Evolutionary conservation across 2,888 invertebrate genomes (phyloP), one percentile per base, ranked within the genome.

Genomic region (Caenorhabditis sp.): DNA sequence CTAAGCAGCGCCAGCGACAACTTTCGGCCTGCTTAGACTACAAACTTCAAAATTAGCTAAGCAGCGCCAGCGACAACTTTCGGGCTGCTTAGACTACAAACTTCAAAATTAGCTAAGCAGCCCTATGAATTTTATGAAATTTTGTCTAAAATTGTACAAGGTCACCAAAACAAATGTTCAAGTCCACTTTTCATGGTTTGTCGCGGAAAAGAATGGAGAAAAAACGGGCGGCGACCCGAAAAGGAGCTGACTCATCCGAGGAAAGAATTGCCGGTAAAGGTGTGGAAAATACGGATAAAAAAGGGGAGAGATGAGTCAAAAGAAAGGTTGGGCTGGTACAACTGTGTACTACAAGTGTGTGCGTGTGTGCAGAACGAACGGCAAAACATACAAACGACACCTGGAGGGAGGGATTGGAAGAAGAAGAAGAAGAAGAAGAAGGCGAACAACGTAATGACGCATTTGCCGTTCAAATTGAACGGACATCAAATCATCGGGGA

Each of bases 1-100:
- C n/a, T 39, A 39, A 39, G 39, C 39, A 39, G 39, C 15, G 3
- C 30, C 30, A 30, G n/a, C 30, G 30, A 30, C n/a, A n/a, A n/a
- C n/a, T n/a, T 43, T 43, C 17, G 15, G 17, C 5, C 43, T 43
- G 43, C 22, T 22, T 20, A 45, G 24, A 45, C 52, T 52, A 52
- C 35, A 35, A 52, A 52, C 20, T 52, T 35, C 35, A 52, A 35
- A 8, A 17, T 15, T 35, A 2, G 30, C 32, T 27, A 17, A 50
- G 50, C 50, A 50, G 50, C 50, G 11, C 52, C 20, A n/a, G n/a
- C n/a, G n/a, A n/a, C n/a, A n/a, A n/a, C n/a, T n/a, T 43, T 43
- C 17, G 15, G 17, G 17, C 43, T 43, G 43, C 22, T 22, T 20
- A 45, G 24, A 45, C 52, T 52, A 52, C 35, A 35, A 52, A 52